Base-by-base conservation (phyloP, 2,888 invertebrate genomes). In the Alsophila aescularia region DNA sequence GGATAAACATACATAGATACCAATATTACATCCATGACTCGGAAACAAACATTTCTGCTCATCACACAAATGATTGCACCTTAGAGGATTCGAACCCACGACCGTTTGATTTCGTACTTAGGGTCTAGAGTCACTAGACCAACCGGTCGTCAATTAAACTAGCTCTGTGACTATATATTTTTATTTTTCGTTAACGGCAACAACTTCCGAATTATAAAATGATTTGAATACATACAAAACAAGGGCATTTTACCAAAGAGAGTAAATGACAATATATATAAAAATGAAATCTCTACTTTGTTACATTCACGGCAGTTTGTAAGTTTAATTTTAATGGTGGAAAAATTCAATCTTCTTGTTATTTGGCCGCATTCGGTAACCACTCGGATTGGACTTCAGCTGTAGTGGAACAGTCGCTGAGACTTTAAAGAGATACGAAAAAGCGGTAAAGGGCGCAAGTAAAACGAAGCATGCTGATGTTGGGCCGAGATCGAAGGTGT, bases 341-440 rank as follows among this genome's bases (percentile, higher is more conserved):
- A 9, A 39, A 29, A 35, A 15, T 31, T 40, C 8, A 37, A 44
- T 21, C 29, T 51, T 14, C 10, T 32, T 50, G 10, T 37, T 0
- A 51, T 42, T 21, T 32, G 60, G 62, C 62, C 62, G 62, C 62
- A 65, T 65, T 64, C 64, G 53, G 39, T 24, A 43, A 50, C 58
- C 40, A 10, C 8, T 10, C 29, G 4, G 29, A 29, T 13, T 32
- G 1, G 12, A 32, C 13, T n/a, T 32, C 8, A 29, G 13, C 3
- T 3, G 32, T 10, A 13, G 1, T 10, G 4, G 2, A 29, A 29
- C n/a, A n/a, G 10, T 29, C 1, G 4, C 10, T 2, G n/a, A 1
- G n/a, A 29, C 8, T 29, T 29, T 2, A 29, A 29, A 2, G 6
- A 7, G 6, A 27, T 29, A 29, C 29, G 8, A n/a, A n/a, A n/a